Base-by-base conservation (phyloP, 2,797 vertebrate species). In the Poeciliopsis turneri region DNA sequence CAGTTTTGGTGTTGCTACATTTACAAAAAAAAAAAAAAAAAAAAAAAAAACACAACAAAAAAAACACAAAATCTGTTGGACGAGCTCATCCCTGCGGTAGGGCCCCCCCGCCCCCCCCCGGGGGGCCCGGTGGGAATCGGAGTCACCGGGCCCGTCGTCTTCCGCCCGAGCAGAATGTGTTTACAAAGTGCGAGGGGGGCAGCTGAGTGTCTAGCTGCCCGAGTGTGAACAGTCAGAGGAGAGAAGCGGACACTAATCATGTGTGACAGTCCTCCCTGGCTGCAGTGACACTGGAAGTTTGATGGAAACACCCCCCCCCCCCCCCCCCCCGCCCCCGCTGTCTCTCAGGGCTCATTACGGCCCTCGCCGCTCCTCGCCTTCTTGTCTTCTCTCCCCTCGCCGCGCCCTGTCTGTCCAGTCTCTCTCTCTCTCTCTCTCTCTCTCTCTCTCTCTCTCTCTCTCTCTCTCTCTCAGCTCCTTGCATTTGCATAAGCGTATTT, bases 401-500 rank as follows among this genome's bases (percentile, higher is more conserved):
- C n/a, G n/a, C n/a, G n/a, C n/a, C n/a, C n/a, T n/a, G n/a, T n/a
- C n/a, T n/a, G n/a, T n/a, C n/a, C n/a, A n/a, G n/a, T n/a, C n/a
- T n/a, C n/a, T n/a, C n/a, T n/a, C n/a, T n/a, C n/a, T n/a, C n/a
- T n/a, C n/a, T n/a, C n/a, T n/a, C n/a, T n/a, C n/a, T n/a, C n/a
- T n/a, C 88, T 53, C 16, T 47, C 16, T 47, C 16, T 47, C 46
- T 47, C 15, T 46, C 4, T 16, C 15, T 46, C 13, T 15, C 4
- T 45, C 43, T 45, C 43, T 45, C 43, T 43, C 43, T 43, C 83
- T 90, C 87, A 86, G 86, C 78, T 86, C 83, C 7, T 23, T n/a
- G 71, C 74, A 90, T 90, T 90, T 92, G 89, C 91, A 93, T 90
- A 92, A 83, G 84, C 88, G 84, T 90, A 87, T 92, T 91, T 93